Evolutionary conservation across 2,113 vertebrate species (phyloP).

Genomic region (Nyctereutes procyonoides): DNA sequence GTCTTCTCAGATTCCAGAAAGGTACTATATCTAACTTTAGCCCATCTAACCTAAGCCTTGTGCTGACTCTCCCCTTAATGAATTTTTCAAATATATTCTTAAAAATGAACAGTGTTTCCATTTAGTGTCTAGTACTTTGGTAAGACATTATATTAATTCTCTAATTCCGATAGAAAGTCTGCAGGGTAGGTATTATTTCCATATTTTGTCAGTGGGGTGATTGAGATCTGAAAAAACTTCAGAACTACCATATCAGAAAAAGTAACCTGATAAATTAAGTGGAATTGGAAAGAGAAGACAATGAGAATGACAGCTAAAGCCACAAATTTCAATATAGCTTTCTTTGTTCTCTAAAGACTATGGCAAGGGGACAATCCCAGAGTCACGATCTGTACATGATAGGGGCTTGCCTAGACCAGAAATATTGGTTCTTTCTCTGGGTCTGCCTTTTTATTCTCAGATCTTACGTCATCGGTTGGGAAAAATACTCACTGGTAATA

Average conservation of each 20-base stretch:
- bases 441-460: neutral
- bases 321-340: accelerated
- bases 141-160: neutral
- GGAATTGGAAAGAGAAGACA: neutral
- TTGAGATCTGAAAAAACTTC: neutral
- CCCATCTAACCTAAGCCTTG: neutral
- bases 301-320: too few species aligned
- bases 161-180: neutral
- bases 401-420: neutral
- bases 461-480: neutral
- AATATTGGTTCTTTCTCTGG: neutral
- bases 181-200: neutral
- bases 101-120: neutral
- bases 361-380: accelerated
- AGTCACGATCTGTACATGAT: accelerated
- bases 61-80: neutral
- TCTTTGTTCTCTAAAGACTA: neutral
- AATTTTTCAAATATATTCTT: neutral
- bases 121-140: neutral
- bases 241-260: neutral
- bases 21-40: neutral
- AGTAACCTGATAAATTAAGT: neutral
- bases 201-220: neutral
- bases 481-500: neutral
- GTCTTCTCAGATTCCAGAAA: neutral